Conservation (phyloP, 2,888 invertebrate species). For the Clunio marinus region DNA sequence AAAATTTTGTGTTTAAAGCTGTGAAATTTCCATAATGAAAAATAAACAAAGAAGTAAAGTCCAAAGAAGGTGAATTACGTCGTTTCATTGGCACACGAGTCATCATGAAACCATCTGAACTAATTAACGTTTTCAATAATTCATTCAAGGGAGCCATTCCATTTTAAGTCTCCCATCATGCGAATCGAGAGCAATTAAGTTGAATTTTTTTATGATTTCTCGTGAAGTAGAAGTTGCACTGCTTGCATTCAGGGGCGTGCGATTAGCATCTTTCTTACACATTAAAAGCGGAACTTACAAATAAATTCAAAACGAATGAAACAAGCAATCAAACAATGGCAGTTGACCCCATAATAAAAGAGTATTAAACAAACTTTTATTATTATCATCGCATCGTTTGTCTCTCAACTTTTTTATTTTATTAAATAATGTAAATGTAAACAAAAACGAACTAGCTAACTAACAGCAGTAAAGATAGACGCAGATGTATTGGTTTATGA, state of each 20-base stretch:
- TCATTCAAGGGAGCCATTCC: not conserved
- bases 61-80: too few species aligned
- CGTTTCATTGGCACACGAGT: too few species aligned
- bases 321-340: constrained; percentile 25
- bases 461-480: too few species aligned
- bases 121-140: too few species aligned
- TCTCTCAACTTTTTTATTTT: not conserved
- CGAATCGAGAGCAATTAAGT: not conserved
- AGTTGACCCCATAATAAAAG: constrained; percentile 31
- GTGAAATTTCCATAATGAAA: too few species aligned
- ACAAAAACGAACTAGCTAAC: too few species aligned
- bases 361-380: not conserved
- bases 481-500: not conserved
- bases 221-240: not conserved
- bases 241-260: not conserved
- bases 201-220: not conserved
- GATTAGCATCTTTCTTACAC: not conserved
- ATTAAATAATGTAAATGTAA: not conserved
- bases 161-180: not conserved
- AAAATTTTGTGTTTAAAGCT: too few species aligned
- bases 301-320: constrained; percentile 4
- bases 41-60: too few species aligned
- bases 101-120: not conserved
- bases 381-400: not conserved
- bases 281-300: not conserved